Evolutionary conservation across 2,797 vertebrate genomes (phyloP).

Genomic region (Mormyrus hasselquistii): DNA sequence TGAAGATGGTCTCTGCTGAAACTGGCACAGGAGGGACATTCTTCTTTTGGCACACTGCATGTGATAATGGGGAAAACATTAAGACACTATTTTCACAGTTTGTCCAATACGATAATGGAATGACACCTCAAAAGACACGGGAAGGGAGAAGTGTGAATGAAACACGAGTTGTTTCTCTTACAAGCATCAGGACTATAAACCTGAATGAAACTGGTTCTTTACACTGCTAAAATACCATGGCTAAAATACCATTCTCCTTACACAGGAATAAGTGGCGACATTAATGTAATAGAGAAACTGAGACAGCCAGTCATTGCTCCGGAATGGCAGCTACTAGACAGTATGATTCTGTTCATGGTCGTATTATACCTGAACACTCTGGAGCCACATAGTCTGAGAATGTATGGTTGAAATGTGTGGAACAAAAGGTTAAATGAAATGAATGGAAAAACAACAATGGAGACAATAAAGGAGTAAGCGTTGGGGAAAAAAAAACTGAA

Average conservation of each 20-base stretch:
- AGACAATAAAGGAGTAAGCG: background rate
- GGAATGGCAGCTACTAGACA: background rate
- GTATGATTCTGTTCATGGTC: background rate
- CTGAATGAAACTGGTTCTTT: background rate
- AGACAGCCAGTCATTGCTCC: background rate
- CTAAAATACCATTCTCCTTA: background rate
- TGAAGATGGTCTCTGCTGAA: background rate
- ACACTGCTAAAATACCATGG: background rate
- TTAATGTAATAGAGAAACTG: background rate
- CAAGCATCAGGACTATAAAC: background rate
- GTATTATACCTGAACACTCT: background rate
- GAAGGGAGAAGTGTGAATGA: background rate
- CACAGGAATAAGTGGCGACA: background rate
- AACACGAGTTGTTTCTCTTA: background rate
- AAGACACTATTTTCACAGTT: background rate
- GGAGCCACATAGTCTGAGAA: background rate
- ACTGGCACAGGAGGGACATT: background rate
- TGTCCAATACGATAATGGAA: conserved; percentile 7
- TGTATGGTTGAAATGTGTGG: background rate
- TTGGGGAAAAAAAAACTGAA: background rate
- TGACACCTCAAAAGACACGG: background rate
- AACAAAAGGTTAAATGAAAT: background rate
- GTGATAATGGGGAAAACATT: background rate
- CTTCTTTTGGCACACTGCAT: background rate
- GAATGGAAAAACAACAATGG: background rate